phyloP scores from a whole-genome alignment of 2,888 invertebrate genomes.

The Eurytoma californica region DNA sequence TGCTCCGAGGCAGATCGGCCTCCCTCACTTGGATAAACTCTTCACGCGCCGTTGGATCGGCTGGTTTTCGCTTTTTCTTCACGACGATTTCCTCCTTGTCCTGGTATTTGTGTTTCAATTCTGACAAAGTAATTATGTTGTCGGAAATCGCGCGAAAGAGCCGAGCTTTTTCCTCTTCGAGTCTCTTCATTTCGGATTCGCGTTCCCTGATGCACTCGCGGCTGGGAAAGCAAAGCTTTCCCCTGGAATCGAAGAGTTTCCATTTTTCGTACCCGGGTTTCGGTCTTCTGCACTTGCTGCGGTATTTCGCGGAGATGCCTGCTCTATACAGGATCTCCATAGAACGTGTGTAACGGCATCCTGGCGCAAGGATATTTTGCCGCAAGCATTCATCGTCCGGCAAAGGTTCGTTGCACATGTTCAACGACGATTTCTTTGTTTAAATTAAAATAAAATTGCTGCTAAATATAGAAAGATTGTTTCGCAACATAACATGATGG shows the following conservation, averaged over 20 bases:
- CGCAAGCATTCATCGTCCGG: not conserved
- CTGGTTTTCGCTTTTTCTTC: constrained; percentile 29
- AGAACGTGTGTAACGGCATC: not conserved
- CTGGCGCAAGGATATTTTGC: too few relatives aligned
- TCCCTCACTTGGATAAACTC: constrained; percentile 60
- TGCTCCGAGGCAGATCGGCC: constrained; percentile 80
- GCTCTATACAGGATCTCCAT: constrained; percentile 11
- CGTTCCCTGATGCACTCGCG: constrained; percentile 69
- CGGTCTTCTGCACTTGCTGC: not conserved
- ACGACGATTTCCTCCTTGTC: not conserved
- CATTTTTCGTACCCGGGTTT: constrained; percentile 57
- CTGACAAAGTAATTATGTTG: constrained; percentile 46
- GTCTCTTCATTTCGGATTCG: constrained; percentile 73
- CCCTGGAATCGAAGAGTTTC: constrained; percentile 76
- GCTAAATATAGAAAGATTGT: not conserved
- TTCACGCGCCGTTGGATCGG: constrained; percentile 19
- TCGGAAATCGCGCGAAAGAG: constrained; percentile 4
- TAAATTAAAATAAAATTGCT: not conserved
- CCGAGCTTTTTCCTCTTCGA: constrained; percentile 65
- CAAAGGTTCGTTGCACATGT: not conserved
- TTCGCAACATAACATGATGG: too few relatives aligned
- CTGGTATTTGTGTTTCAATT: constrained; percentile 45
- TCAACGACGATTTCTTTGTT: too few relatives aligned
- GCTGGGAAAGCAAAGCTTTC: constrained; percentile 79
- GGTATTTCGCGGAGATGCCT: not conserved